Base-by-base conservation (phyloP, 2,113 vertebrate genomes). In the Illadopsis cleaveri region DNA sequence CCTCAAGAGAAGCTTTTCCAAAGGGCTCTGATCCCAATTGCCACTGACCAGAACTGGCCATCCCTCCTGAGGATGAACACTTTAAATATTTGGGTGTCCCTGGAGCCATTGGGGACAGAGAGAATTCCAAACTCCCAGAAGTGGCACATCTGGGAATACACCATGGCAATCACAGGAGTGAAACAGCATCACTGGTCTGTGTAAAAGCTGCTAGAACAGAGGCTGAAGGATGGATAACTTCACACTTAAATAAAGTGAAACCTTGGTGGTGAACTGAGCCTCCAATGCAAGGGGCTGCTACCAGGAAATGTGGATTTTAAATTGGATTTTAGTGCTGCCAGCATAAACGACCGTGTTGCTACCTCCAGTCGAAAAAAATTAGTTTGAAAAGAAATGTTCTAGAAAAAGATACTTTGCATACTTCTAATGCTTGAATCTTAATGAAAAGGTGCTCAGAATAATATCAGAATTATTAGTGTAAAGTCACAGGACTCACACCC, bases 401-500 rank as follows among this genome's bases (percentile, higher is more conserved):
- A 69, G 42, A 17, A 83, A 48, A 21, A 40, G 11, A 11, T 22
- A 33, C 7, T 64, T 47, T 35, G 10, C 12, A 19, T 53, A 23
- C 11, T 42, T 28, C 30, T 8, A 27, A 40, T 33, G 20, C 2
- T 64, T 69, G 51, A 56, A 45, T 71, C 37, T 69, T 33, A 68
- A 65, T 11, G 16, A 71, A 84, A 75, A 79, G 9, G 9, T 54
- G 35, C 5, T 8, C n/a, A 61, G 25, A 66, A 76, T 57, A 3
- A 17, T 42, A 13, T 44, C 40, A 68, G 44, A 65, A 62, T 73
- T 72, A 53, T 35, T 33, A 68, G 20, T 33, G 20, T 14, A 38
- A 84, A 33, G 5, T 13, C 47, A 38, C 50, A 11, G 0, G 2
- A 8, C 3, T 17, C 1, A 7, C 33, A 6, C 35, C 15, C 33